Conservation (phyloP, 2,888 invertebrate genomes). For the Agrotis segetum region DNA sequence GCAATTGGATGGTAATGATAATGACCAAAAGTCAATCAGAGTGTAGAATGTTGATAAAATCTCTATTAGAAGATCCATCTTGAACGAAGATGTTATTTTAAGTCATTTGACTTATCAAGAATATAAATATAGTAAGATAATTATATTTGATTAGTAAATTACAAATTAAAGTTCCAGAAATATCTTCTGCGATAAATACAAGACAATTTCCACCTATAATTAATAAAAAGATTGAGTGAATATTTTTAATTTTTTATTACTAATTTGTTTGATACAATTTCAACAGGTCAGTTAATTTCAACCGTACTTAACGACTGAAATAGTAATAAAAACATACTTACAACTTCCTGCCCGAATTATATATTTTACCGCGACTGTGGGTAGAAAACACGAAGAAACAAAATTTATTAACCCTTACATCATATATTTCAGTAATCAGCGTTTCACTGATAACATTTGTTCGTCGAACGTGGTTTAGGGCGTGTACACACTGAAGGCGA, state of each 20-base stretch:
- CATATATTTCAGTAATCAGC: slow-evolving; percentile 63
- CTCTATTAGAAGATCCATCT: slow-evolving; percentile 47
- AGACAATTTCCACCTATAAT: slow-evolving; percentile 1
- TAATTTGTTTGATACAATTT: slow-evolving; percentile 35
- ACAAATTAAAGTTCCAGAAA: slow-evolving; percentile 18
- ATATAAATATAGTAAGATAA: slow-evolving; percentile 25
- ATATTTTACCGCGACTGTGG: slow-evolving; percentile 46
- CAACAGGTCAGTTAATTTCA: slow-evolving; percentile 36
- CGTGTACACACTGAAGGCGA: slow-evolving; percentile 61
- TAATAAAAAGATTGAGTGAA: slow-evolving; percentile 1
- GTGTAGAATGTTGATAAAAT: slow-evolving; percentile 48
- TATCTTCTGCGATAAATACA: slow-evolving; percentile 6
- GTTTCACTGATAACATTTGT: slow-evolving; percentile 51
- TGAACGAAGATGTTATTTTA: slow-evolving; percentile 23
- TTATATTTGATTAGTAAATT: slow-evolving; percentile 42
- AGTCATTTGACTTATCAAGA: slow-evolving; percentile 21
- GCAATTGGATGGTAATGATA: slow-evolving; percentile 52
- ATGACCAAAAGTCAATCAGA: slow-evolving; percentile 52
- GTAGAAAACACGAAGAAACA: slow-evolving; percentile 50
- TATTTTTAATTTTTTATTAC: slow-evolving; percentile 17
- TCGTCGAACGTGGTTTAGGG: slow-evolving; percentile 61
- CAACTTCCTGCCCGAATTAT: slow-evolving; percentile 53
- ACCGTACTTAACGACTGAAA: slow-evolving; percentile 27
- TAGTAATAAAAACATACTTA: slow-evolving; percentile 51
- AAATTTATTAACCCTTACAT: slow-evolving; percentile 58